These are phyloP conservation scores for Tuberolachnus salignus DNA, from an alignment of 2,888 invertebrate genomes.

Conservation along the genomic window DNA sequence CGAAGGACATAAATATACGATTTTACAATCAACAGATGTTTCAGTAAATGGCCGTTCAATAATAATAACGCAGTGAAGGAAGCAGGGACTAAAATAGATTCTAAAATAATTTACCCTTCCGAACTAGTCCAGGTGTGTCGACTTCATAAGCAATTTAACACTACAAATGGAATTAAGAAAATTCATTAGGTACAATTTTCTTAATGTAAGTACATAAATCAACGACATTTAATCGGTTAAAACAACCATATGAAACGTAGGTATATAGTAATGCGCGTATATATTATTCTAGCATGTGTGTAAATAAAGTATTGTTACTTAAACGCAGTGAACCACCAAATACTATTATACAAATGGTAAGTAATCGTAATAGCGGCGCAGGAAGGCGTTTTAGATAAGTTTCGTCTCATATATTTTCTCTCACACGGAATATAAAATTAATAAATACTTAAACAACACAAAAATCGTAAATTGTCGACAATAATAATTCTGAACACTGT, in stretches of 20 bases:
- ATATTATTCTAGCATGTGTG: not conserved
- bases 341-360: slow-evolving; percentile 22
- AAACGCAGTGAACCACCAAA: slow-evolving; percentile 12
- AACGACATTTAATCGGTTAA: not conserved
- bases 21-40: slow-evolving; percentile 25
- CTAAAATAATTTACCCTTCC: too few species aligned
- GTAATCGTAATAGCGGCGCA: not conserved
- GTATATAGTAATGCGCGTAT: not conserved
- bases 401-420: not conserved
- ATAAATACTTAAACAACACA: not conserved
- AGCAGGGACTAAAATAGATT: too few species aligned
- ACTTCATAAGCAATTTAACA: too few species aligned
- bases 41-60: not conserved
- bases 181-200: not conserved
- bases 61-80: too few species aligned
- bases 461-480: not conserved
- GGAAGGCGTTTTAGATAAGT: not conserved
- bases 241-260: not conserved
- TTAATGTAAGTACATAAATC: not conserved
- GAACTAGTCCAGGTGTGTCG: too few species aligned
- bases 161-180: not conserved
- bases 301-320: slow-evolving; percentile 15
- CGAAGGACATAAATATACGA: not conserved
- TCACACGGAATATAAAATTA: not conserved
- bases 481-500: not conserved